Conservation (phyloP, 37 sponge, comb jelly and placozoan species). For the Eunapius fragilis region DNA sequence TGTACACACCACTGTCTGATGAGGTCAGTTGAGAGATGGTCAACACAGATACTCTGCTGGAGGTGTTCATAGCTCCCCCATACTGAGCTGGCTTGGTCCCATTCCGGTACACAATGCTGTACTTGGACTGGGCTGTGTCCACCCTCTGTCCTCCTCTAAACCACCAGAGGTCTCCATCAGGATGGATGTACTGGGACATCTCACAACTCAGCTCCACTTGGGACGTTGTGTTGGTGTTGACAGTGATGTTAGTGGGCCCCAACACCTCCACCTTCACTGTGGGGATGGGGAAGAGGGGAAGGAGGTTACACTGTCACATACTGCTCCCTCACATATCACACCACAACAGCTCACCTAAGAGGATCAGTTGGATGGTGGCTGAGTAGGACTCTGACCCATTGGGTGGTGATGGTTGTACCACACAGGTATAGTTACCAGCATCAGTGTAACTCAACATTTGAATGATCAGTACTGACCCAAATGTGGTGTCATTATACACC, state of each 20-base stretch:
- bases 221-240: neutral
- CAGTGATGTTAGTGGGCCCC: neutral
- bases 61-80: neutral
- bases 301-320: neutral
- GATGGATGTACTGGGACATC: slow-evolving; percentile 42
- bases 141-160: slow-evolving; percentile 4
- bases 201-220: slow-evolving; percentile 35
- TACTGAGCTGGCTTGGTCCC: slow-evolving; percentile 6
- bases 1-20: slow-evolving; percentile 52
- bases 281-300: too few relatives aligned
- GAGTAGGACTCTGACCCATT: neutral
- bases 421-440: slow-evolving; percentile 22
- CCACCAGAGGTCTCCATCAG: slow-evolving; percentile 37
- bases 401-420: neutral
- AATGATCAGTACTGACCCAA: neutral
- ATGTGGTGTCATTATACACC: neutral
- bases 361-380: neutral
- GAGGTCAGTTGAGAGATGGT: slow-evolving; percentile 12
- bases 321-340: neutral
- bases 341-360: neutral
- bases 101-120: slow-evolving; percentile 4
- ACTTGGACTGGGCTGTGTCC: neutral
- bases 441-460: slow-evolving; percentile 14
- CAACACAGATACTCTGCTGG: slow-evolving; percentile 16
- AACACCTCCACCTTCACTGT: neutral